Conservation (phyloP, 92 coral and sea anemone genomes). For the Palythoa grandiflora region DNA sequence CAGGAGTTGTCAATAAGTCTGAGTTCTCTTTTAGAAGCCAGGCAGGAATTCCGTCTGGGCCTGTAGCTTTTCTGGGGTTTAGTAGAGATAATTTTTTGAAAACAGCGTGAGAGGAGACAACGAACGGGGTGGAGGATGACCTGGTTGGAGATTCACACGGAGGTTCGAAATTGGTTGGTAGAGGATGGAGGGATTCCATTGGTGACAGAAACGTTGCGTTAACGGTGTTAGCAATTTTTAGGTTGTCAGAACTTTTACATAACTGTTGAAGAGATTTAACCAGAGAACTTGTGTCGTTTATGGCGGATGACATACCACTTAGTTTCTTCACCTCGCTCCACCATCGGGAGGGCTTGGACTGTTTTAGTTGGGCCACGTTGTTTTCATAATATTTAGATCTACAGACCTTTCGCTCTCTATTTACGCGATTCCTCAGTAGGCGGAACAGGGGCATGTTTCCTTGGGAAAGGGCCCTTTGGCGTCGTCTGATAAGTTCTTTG, state of each 20-base stretch:
- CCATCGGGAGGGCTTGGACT: constrained; percentile 41
- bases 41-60: not conserved
- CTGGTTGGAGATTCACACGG: too few relatives aligned
- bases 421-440: constrained; percentile 39
- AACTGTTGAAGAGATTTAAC: not conserved
- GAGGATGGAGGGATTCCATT: not conserved
- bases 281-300: not conserved
- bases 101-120: not conserved
- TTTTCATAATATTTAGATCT: constrained; percentile 29
- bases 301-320: constrained; percentile 19
- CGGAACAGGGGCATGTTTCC: not conserved
- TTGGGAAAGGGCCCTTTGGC: constrained; percentile 32
- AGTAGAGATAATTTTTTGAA: not conserved
- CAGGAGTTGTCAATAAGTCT: not conserved
- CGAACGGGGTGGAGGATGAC: not conserved
- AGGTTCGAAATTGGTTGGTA: not conserved
- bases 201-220: not conserved
- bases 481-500: constrained; percentile 12
- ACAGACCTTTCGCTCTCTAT: constrained; percentile 36
- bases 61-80: not conserved
- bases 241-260: not conserved
- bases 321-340: constrained; percentile 49
- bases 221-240: not conserved
- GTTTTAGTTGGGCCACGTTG: constrained; percentile 30
- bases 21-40: not conserved